Percentiles rank a stretch among this genome's conserved stretches.
Evolutionary conservation across 2,888 invertebrate species (phyloP).

Genomic region (Kryphioiulus occultus): DNA sequence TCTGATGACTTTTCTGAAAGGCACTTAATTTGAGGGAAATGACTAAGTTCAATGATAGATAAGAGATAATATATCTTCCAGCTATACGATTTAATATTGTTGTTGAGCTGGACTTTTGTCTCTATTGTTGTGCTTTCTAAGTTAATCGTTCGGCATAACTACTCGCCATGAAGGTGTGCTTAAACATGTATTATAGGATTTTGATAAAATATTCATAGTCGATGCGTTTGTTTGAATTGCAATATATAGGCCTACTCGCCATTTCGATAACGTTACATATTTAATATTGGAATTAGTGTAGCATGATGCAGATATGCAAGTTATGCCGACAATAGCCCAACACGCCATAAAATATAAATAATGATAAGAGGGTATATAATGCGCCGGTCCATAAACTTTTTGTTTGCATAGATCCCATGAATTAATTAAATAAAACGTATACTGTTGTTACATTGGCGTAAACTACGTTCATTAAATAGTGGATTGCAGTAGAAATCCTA

Average conservation of each 20-base stretch:
- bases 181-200: background rate
- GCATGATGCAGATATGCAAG: slow-evolving; percentile 17
- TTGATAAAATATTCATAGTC: slow-evolving; percentile 24
- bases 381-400: background rate
- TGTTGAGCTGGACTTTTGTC: background rate
- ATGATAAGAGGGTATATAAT: slow-evolving; percentile 36
- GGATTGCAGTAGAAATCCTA: background rate
- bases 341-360: slow-evolving; percentile 40
- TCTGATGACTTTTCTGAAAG: background rate
- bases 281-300: slow-evolving; percentile 20
- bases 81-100: background rate
- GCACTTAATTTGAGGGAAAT: background rate
- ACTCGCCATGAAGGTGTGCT: background rate
- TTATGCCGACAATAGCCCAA: slow-evolving; percentile 16
- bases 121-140: background rate
- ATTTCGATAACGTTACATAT: slow-evolving; percentile 21
- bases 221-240: background rate
- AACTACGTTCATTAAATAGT: slow-evolving; percentile 8
- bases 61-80: background rate
- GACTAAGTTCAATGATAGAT: background rate
- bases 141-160: background rate
- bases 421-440: slow-evolving; percentile 27
- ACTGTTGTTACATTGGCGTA: background rate
- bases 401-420: slow-evolving; percentile 13
- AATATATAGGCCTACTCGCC: background rate